phyloP scores from a whole-genome alignment of 2,888 invertebrate species.

The Melanchra persicariae region DNA sequence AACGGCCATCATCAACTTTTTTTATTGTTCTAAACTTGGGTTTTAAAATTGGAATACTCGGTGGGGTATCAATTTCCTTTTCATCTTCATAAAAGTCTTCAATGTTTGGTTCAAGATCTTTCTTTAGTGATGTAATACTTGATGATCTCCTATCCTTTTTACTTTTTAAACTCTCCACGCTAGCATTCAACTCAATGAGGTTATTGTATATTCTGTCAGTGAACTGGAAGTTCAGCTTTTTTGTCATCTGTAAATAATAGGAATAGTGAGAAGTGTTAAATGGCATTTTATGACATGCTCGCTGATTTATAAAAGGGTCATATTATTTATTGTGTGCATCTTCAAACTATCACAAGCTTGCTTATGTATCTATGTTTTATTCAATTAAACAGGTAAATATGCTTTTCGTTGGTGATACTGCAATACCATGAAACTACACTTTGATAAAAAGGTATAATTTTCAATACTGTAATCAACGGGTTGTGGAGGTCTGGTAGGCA shows the following conservation, averaged over 20 bases:
- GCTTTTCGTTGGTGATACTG: too few species aligned
- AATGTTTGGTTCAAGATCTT: slow-evolving; percentile 86
- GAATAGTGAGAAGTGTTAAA: background rate
- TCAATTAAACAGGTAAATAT: background rate
- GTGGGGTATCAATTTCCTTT: slow-evolving; percentile 78
- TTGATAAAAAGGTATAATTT: too few species aligned
- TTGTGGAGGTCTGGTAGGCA: too few species aligned
- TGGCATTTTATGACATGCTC: background rate
- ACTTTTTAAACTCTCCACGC: slow-evolving; percentile 72
- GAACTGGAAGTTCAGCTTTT: slow-evolving; percentile 86
- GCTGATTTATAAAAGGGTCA: background rate
- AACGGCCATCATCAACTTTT: slow-evolving; percentile 76
- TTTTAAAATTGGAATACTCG: slow-evolving; percentile 78
- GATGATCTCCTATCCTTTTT: slow-evolving; percentile 73
- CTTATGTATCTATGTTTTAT: background rate
- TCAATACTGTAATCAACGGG: too few species aligned
- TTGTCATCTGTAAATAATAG: slow-evolving; percentile 81
- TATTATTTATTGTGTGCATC: background rate
- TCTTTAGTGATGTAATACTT: slow-evolving; percentile 72
- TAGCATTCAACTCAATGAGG: slow-evolving; percentile 86
- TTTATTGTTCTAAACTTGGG: slow-evolving; percentile 80
- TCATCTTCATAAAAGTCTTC: slow-evolving; percentile 86
- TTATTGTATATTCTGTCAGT: slow-evolving; percentile 87
- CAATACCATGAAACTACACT: too few species aligned
- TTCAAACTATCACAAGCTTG: background rate